A percentile compares a stretch with the other conserved stretches of the same genome.
Conservation (phyloP, 23 tunicate genomes). For the Ciona savignyi region DNA sequence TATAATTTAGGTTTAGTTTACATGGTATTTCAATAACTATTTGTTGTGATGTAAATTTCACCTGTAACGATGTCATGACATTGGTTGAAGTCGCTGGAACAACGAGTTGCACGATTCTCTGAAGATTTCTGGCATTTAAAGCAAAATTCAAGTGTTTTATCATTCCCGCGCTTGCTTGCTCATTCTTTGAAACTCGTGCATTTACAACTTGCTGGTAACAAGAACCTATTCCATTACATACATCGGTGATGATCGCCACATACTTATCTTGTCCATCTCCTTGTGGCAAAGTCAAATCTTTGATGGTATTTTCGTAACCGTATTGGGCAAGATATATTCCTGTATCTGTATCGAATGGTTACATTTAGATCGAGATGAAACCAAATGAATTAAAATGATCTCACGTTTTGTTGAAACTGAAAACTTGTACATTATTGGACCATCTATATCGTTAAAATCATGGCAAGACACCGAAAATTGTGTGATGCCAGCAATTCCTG, state of each 20-base stretch:
- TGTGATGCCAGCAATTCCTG: not conserved
- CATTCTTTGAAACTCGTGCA: not conserved
- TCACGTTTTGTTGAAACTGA: not conserved
- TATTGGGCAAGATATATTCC: not conserved
- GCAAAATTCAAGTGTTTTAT: not conserved
- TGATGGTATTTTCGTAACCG: not conserved
- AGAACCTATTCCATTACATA: not conserved
- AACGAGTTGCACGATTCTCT: not conserved
- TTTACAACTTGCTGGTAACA: not conserved
- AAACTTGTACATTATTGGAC: not conserved
- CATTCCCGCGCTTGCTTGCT: not conserved
- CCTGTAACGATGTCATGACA: not conserved
- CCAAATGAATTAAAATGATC: no score
- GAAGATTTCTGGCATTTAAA: not conserved
- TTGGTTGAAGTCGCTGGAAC: not conserved
- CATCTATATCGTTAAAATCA: not conserved
- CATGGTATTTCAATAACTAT: no score
- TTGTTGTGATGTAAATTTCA: no score
- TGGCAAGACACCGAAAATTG: not conserved
- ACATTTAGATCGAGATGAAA: not conserved
- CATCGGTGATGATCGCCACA: not conserved
- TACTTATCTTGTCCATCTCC: not conserved
- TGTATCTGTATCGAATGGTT: not conserved
- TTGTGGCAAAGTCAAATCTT: not conserved
- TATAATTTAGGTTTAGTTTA: not conserved